phyloP scores from a whole-genome alignment of 2,113 vertebrate species.

The Perognathus longimembris region DNA sequence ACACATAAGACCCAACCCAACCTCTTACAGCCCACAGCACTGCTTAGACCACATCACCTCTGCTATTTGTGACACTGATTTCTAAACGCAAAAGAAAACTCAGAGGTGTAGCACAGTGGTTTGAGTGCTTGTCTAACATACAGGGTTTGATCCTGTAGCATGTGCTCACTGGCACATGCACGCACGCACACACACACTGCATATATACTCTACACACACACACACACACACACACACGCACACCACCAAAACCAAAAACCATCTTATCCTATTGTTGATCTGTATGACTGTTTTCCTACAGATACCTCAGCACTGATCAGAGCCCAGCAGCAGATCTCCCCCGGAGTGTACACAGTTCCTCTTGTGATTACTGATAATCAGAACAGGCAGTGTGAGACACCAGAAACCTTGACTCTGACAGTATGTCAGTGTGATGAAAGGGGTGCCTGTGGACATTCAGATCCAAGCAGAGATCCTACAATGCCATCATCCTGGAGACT shows the following conservation, averaged over 20 bases:
- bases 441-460: neutral
- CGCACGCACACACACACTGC: too few relatives aligned
- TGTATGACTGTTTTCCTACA: neutral
- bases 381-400: constrained; percentile 34
- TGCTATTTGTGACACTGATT: neutral
- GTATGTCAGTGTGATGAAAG: constrained; percentile 77
- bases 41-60: neutral
- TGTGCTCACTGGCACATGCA: too few relatives aligned
- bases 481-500: neutral
- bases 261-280: neutral
- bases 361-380: constrained; percentile 3
- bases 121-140: too few relatives aligned
- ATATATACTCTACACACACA: too few relatives aligned
- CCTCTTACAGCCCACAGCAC: neutral
- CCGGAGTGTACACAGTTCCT: constrained; percentile 41
- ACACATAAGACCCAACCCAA: neutral
- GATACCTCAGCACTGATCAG: constrained; percentile 50
- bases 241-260: too few relatives aligned
- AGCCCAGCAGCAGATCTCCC: neutral
- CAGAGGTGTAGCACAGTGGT: too few relatives aligned
- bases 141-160: too few relatives aligned
- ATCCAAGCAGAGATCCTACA: accelerated
- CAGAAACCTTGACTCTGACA: constrained; percentile 56
- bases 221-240: too few relatives aligned
- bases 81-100: neutral